Percentiles rank a stretch among this genome's conserved stretches.
Evolutionary conservation across 2,113 vertebrate species (phyloP).

Genomic region (Xenopus laevis): DNA sequence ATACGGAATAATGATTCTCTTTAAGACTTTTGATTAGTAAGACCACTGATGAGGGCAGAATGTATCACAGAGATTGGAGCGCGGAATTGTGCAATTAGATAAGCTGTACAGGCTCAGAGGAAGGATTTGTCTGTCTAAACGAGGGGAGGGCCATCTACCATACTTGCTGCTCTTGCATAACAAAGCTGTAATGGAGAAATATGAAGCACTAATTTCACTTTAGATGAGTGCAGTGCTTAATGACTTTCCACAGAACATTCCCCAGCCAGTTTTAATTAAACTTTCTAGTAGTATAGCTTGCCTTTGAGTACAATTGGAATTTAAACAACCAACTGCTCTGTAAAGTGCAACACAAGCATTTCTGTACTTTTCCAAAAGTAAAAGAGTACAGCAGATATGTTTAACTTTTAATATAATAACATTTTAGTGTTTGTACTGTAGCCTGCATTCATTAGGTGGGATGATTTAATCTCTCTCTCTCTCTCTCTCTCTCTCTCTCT

Average conservation of each 20-base stretch:
- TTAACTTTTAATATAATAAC: no score
- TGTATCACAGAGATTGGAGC: neutral
- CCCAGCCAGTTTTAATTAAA: constrained; percentile 44
- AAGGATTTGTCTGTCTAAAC: constrained; percentile 7
- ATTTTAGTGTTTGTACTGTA: no score
- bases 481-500: no score
- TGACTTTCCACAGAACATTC: constrained; percentile 25
- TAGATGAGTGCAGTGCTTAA: constrained; percentile 25
- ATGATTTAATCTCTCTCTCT: no score
- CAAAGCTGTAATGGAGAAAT: constrained; percentile 7
- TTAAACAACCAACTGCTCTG: constrained; percentile 32
- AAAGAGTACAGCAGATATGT: no score
- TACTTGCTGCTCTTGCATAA: constrained; percentile 1
- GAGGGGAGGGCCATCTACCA: neutral
- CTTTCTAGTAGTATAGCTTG: constrained; percentile 31
- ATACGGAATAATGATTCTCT: neutral
- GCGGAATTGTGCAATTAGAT: neutral
- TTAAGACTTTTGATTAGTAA: neutral
- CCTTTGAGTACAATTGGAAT: constrained; percentile 35
- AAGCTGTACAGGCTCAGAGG: neutral
- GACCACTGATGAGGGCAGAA: neutral
- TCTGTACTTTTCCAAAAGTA: neutral
- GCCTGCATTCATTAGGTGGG: no score
- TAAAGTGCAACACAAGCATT: constrained; percentile 30
- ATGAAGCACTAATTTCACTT: neutral